Percentiles rank a stretch among this genome's conserved stretches.
phyloP scores from a whole-genome alignment of 1,140 invertebrate genomes.

The Proctacanthus coquilletti region DNA sequence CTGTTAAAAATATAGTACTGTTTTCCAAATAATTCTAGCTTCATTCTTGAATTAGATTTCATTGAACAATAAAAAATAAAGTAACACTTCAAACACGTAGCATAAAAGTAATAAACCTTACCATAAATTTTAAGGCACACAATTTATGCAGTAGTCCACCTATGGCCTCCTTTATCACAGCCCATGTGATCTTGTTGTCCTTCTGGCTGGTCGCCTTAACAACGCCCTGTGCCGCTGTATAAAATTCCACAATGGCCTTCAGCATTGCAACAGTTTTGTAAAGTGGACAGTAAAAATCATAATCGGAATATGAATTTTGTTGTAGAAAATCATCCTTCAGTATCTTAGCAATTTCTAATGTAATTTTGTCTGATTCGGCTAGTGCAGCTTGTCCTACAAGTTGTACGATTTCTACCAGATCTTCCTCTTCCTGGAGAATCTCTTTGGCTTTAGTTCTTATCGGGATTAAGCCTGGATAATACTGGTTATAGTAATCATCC shows the following conservation, averaged over 20 bases:
- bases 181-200: conserved; percentile 18
- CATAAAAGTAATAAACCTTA: no score
- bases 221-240: conserved; percentile 7
- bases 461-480: conserved; percentile 52
- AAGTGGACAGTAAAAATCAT: conserved; percentile 22
- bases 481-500: conserved; percentile 66
- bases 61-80: no score
- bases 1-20: no score
- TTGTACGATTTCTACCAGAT: conserved; percentile 75
- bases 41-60: no score
- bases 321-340: conserved; percentile 25
- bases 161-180: conserved; percentile 12
- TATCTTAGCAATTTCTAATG: conserved; percentile 21
- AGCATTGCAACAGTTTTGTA: conserved; percentile 25
- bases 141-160: conserved; percentile 14
- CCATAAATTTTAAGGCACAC: conserved; percentile 21
- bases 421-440: conserved; percentile 73
- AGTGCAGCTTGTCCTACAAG: conserved; percentile 73
- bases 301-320: conserved; percentile 21
- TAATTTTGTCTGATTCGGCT: conserved; percentile 20
- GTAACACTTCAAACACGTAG: no score
- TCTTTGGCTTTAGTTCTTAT: conserved; percentile 43
- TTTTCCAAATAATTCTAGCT: no score
- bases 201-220: conserved; percentile 10
- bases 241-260: conserved; percentile 18